phyloP scores from a whole-genome alignment of 2,888 invertebrate species.

The Melanophora roralis region DNA sequence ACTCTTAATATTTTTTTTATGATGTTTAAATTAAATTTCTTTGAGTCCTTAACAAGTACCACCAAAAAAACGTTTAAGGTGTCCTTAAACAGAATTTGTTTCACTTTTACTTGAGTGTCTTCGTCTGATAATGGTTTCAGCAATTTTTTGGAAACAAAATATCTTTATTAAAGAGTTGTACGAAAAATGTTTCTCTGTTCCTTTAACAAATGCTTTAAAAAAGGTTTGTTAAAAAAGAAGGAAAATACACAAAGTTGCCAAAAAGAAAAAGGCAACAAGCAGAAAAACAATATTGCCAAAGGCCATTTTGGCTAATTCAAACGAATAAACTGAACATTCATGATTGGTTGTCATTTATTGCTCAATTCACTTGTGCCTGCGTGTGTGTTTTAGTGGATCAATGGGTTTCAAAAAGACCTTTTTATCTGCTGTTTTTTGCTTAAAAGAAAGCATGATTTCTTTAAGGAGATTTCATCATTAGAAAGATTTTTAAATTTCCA shows the following conservation, averaged over 20 bases:
- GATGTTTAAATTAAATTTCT: too few relatives aligned
- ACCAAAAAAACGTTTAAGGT: too few relatives aligned
- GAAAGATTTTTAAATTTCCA: background rate
- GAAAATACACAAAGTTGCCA: too few relatives aligned
- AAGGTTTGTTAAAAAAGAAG: background rate
- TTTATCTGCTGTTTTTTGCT: background rate
- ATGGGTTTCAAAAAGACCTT: background rate
- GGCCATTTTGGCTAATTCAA: slow-evolving; percentile 27
- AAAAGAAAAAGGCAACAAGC: background rate
- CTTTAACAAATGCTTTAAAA: background rate
- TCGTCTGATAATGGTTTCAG: too few relatives aligned
- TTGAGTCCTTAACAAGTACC: too few relatives aligned
- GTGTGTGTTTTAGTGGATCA: background rate
- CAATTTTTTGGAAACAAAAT: too few relatives aligned
- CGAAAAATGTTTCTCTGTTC: too few relatives aligned
- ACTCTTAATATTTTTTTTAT: too few relatives aligned
- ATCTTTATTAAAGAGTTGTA: too few relatives aligned
- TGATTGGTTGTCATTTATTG: slow-evolving; percentile 7
- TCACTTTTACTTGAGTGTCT: too few relatives aligned
- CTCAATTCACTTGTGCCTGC: background rate
- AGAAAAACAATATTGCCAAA: slow-evolving; percentile 3
- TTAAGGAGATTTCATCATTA: background rate
- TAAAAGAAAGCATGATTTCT: background rate
- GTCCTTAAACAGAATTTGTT: too few relatives aligned
- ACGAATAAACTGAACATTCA: slow-evolving; percentile 2